Percentiles rank a stretch among this genome's conserved stretches.
phyloP scores from a whole-genome alignment of 2,113 vertebrate species.

The Potamarius usumacintae region DNA sequence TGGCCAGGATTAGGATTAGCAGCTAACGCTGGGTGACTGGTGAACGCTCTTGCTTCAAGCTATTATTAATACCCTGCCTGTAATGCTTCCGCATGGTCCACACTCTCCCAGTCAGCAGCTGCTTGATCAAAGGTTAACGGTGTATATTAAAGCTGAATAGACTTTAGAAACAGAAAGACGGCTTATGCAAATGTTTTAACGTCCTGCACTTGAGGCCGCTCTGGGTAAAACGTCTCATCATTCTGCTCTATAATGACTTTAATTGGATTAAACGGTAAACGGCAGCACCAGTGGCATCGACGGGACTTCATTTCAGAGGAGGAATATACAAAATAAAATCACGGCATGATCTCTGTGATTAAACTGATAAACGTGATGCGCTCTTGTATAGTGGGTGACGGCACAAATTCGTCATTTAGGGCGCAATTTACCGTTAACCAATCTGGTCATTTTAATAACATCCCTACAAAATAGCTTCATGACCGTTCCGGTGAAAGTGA shows the following conservation, averaged over 20 bases:
- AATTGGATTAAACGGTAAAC: background rate
- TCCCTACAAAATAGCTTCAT: background rate
- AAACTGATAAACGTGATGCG: background rate
- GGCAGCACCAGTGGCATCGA: background rate
- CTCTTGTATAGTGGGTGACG: background rate
- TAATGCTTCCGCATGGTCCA: background rate
- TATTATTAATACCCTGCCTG: background rate
- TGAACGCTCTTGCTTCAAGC: slow-evolving; percentile 14
- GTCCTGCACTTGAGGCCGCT: background rate
- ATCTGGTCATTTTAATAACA: background rate
- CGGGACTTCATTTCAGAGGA: background rate
- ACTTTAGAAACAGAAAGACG: background rate
- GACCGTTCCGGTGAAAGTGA: background rate
- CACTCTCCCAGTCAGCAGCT: background rate
- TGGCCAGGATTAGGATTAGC: background rate
- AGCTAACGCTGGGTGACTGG: background rate
- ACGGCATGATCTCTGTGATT: background rate
- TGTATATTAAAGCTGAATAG: slow-evolving; percentile 5
- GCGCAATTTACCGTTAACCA: background rate
- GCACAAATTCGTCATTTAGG: background rate
- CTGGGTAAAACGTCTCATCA: background rate
- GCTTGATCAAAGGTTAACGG: background rate
- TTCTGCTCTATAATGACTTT: background rate
- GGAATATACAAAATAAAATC: background rate
- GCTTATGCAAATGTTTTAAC: background rate